phyloP scores from a whole-genome alignment of 2,888 invertebrate species.

The Leucoma salicis region DNA sequence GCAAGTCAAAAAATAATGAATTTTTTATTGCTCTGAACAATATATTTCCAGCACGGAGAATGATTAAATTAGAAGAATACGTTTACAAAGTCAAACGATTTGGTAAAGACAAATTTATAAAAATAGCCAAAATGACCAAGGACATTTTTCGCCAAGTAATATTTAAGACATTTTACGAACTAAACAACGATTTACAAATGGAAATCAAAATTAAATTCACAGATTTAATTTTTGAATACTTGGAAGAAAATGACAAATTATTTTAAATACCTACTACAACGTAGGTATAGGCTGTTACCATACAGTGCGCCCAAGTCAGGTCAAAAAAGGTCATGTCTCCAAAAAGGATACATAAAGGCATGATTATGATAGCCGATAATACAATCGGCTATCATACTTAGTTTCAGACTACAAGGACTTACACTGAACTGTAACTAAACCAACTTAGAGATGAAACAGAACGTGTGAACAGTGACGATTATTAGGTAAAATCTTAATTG shows the following conservation, averaged over 20 bases:
- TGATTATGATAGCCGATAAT: no score
- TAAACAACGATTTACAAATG: conserved; percentile 28
- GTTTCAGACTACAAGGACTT: no score
- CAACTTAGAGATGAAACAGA: no score
- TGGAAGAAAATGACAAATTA: conserved; percentile 29
- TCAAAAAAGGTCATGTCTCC: no score
- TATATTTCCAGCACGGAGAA: conserved; percentile 40
- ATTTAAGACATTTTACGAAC: conserved; percentile 39
- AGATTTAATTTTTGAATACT: conserved; percentile 48
- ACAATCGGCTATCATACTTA: no score
- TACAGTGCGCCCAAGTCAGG: no score
- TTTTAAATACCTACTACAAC: no score
- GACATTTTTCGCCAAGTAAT: conserved; percentile 42
- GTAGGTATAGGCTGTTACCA: no score
- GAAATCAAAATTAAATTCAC: conserved; percentile 49
- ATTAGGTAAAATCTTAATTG: no score
- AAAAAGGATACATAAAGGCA: no score
- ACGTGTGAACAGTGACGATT: no score
- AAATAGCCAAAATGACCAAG: conserved; percentile 45
- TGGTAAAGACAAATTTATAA: conserved; percentile 32
- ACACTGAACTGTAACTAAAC: no score
- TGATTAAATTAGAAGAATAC: conserved; percentile 53
- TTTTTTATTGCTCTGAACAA: conserved; percentile 51
- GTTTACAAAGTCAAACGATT: conserved; percentile 48
- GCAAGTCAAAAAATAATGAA: conserved; percentile 37